phyloP scores from a whole-genome alignment of 1,140 invertebrate species.

The Heliconius eleuchia region DNA sequence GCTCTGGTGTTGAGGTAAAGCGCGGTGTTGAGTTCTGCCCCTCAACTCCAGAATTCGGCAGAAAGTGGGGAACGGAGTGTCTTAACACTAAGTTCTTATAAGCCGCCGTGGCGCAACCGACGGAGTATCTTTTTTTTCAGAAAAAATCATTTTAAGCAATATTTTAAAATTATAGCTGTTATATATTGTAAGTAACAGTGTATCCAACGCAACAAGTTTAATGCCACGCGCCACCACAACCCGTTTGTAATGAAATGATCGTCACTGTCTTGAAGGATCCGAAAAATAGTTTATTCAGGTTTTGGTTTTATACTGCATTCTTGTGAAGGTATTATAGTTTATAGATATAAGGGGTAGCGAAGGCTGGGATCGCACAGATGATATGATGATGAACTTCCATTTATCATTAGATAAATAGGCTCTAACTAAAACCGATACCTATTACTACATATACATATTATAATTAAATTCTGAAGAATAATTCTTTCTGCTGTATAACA shows the following conservation, averaged over 20 bases:
- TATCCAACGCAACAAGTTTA: neutral
- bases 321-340: neutral
- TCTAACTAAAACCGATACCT: neutral
- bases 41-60: too few relatives aligned
- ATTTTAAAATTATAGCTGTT: neutral
- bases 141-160: too few relatives aligned
- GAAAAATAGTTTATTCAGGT: slow-evolving; percentile 9
- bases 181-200: slow-evolving; percentile 2
- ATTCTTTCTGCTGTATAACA: too few relatives aligned
- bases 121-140: too few relatives aligned
- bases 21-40: too few relatives aligned
- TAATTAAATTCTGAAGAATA: neutral
- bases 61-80: too few relatives aligned
- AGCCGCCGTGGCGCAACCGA: too few relatives aligned
- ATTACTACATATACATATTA: neutral
- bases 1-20: too few relatives aligned
- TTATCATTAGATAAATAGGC: neutral
- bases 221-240: slow-evolving; percentile 26
- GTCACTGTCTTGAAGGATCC: slow-evolving; percentile 24
- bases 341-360: slow-evolving; percentile 1
- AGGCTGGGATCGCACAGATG: neutral
- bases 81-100: too few relatives aligned
- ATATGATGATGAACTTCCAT: neutral
- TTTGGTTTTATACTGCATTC: slow-evolving; percentile 2
- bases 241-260: slow-evolving; percentile 23